phyloP scores from a whole-genome alignment of 2,888 invertebrate species.

The Hemistola chrysoprasaria region DNA sequence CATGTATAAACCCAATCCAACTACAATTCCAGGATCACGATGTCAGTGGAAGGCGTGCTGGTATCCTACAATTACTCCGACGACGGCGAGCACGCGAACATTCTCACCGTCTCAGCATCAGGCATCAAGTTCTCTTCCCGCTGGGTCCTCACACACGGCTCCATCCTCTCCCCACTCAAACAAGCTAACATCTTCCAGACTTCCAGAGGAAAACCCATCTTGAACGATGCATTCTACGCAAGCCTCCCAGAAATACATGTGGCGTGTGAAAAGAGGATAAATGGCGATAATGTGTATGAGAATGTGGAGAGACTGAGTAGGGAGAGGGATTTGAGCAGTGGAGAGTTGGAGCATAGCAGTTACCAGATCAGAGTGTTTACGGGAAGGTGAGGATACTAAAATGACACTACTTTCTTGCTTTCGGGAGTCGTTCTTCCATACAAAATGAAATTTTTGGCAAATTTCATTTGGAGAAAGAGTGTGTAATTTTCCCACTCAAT shows the following conservation, averaged over 20 bases:
- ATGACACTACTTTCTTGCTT: too few relatives aligned
- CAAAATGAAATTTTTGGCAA: too few relatives aligned
- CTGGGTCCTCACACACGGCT: slow-evolving; percentile 80
- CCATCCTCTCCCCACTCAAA: slow-evolving; percentile 69
- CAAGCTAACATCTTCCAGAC: slow-evolving; percentile 50
- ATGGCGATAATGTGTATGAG: slow-evolving; percentile 39
- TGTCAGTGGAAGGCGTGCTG: slow-evolving; percentile 76
- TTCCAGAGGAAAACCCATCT: slow-evolving; percentile 54
- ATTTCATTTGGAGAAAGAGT: too few relatives aligned
- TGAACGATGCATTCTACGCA: slow-evolving; percentile 68
- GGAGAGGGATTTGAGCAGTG: slow-evolving; percentile 46
- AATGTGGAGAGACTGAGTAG: slow-evolving; percentile 60
- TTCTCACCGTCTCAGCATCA: slow-evolving; percentile 74
- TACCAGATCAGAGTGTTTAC: slow-evolving; percentile 68
- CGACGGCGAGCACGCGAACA: slow-evolving; percentile 67
- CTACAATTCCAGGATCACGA: slow-evolving; percentile 33
- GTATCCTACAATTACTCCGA: slow-evolving; percentile 72
- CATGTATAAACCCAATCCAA: too few relatives aligned
- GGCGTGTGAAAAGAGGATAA: slow-evolving; percentile 57
- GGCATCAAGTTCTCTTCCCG: slow-evolving; percentile 77
- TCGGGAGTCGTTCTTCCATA: too few relatives aligned
- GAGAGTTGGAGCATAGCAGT: slow-evolving; percentile 65
- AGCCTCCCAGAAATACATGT: slow-evolving; percentile 72
- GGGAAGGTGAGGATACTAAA: slow-evolving; percentile 49
- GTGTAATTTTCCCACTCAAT: too few relatives aligned